Percentiles rank a stretch among this genome's conserved stretches.
Evolutionary conservation across 2,797 vertebrate species (phyloP).

Genomic region (Todus mexicanus): DNA sequence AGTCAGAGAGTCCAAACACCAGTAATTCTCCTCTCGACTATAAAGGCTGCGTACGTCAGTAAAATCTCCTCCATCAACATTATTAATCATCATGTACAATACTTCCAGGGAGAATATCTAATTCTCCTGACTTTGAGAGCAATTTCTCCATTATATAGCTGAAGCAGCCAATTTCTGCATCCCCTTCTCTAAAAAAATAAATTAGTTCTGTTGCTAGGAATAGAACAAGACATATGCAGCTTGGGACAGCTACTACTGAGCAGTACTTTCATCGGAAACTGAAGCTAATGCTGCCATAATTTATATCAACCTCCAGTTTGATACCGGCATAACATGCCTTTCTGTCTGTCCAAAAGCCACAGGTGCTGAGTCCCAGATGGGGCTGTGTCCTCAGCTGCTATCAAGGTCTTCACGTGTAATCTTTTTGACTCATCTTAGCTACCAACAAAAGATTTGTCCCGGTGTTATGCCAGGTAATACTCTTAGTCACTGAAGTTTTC

Average conservation of each 20-base stretch:
- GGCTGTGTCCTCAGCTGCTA: not conserved
- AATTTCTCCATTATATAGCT: not conserved
- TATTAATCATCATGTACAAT: not conserved
- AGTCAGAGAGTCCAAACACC: not conserved
- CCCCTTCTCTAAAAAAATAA: not conserved
- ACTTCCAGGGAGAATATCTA: not conserved
- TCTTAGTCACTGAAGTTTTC: not conserved
- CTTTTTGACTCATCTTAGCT: not conserved
- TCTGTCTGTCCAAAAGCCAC: not conserved
- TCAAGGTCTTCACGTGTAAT: not conserved
- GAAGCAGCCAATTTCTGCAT: not conserved
- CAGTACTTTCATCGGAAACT: not conserved
- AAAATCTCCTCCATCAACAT: not conserved
- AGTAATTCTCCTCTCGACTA: not conserved
- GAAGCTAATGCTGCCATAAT: not conserved
- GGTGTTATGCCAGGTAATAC: not conserved
- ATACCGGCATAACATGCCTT: not conserved
- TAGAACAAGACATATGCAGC: not conserved
- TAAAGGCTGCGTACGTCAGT: not conserved
- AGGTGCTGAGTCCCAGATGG: not conserved
- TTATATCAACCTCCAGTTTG: not conserved
- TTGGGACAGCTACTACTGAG: not conserved
- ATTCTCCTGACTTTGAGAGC: not conserved
- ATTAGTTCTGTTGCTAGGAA: not conserved
- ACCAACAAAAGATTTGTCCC: not conserved